Conservation (phyloP, 1,140 invertebrate genomes). For the Paramacrobiotus metropolitanus region DNA sequence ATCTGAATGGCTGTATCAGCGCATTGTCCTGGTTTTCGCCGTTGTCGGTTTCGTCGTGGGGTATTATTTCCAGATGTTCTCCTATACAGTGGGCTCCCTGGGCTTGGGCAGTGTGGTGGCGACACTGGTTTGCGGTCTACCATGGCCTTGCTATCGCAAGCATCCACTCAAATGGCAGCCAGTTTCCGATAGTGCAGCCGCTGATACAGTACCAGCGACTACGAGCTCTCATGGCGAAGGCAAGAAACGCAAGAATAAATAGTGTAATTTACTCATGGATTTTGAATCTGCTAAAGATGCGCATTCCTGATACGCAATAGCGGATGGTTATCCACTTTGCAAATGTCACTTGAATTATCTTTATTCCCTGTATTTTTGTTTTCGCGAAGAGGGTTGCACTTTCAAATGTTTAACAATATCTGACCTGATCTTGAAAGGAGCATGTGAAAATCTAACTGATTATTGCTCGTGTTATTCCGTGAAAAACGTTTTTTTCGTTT, state of each 20-base stretch:
- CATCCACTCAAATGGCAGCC: slow-evolving; percentile 3
- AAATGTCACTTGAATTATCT: too few species aligned
- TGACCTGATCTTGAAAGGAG: too few species aligned
- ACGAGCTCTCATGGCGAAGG: neutral
- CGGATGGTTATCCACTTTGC: too few species aligned
- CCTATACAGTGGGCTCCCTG: neutral
- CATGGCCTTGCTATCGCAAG: neutral
- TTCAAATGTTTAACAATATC: too few species aligned
- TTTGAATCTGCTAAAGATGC: too few species aligned
- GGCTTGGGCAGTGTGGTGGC: neutral
- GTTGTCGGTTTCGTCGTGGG: neutral
- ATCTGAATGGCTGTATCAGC: neutral
- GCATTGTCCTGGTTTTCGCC: neutral
- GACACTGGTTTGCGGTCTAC: neutral
- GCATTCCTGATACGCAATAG: too few species aligned
- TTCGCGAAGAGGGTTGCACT: too few species aligned
- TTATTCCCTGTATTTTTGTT: too few species aligned
- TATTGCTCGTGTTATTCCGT: too few species aligned
- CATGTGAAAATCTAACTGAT: too few species aligned
- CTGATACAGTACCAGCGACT: neutral
- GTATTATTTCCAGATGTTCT: neutral
- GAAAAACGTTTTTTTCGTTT: too few species aligned
- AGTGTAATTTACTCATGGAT: too few species aligned
- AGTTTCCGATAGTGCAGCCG: neutral
- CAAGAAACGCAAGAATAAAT: neutral